phyloP scores from a whole-genome alignment of 37 sponge, comb jelly and placozoan genomes.

The Crambe crambe region DNA sequence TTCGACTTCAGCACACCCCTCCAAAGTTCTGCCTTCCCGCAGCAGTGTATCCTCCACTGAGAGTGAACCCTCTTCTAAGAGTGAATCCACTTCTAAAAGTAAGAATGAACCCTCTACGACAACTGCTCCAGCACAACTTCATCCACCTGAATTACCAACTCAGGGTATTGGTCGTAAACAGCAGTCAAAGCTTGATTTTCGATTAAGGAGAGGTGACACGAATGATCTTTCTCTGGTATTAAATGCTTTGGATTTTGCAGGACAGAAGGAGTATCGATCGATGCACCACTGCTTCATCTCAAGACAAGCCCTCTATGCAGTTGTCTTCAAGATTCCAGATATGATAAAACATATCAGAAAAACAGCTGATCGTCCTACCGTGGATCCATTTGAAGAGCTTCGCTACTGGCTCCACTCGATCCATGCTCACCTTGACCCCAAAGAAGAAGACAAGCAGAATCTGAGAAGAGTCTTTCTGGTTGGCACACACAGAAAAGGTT shows the following conservation, averaged over 20 bases:
- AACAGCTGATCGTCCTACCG: background rate
- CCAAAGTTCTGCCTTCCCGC: no score
- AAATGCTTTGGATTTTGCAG: conserved; percentile 65
- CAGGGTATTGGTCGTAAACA: no score
- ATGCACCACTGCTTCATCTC: conserved; percentile 82
- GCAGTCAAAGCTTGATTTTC: no score
- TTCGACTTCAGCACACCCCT: no score
- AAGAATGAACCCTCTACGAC: no score
- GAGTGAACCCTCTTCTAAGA: no score
- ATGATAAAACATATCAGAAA: background rate
- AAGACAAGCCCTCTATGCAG: conserved; percentile 46
- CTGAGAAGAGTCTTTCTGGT: conserved; percentile 43
- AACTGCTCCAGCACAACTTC: no score
- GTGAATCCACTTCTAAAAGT: no score
- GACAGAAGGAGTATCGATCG: conserved; percentile 63
- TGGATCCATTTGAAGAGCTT: conserved; percentile 9
- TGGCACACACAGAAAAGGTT: conserved; percentile 39
- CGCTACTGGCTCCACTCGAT: conserved; percentile 65
- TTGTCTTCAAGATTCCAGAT: conserved; percentile 42
- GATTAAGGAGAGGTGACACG: no score
- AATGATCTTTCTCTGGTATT: conserved; percentile 2
- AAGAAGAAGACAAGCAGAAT: background rate
- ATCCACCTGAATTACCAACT: no score
- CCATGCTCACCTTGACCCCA: conserved; percentile 41
- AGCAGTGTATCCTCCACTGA: no score